A percentile compares a stretch with the other conserved stretches of the same genome.
phyloP scores from a whole-genome alignment of 2,113 vertebrate genomes.

The Aleadryas rufinucha region DNA sequence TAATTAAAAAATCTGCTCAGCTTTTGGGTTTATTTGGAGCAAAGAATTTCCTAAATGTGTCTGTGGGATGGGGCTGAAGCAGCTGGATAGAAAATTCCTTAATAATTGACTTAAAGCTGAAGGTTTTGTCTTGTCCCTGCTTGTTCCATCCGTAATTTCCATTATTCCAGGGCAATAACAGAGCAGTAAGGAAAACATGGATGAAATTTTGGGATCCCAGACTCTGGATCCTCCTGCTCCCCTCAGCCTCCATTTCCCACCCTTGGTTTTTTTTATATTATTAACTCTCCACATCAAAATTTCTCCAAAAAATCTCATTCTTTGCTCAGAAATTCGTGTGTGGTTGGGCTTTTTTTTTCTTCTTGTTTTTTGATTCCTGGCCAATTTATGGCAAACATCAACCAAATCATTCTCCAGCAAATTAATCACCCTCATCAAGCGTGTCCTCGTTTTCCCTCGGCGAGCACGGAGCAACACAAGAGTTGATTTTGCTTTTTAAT shows the following conservation, averaged over 20 bases:
- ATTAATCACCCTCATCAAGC: neutral
- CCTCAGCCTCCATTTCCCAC: neutral
- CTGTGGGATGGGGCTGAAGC: neutral
- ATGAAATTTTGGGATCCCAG: neutral
- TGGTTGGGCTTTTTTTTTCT: neutral
- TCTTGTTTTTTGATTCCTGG: neutral
- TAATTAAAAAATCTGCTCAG: neutral
- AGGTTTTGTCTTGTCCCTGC: neutral
- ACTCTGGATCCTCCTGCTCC: neutral
- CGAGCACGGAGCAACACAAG: neutral
- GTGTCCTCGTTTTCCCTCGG: neutral
- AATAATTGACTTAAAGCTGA: neutral
- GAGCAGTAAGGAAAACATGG: accelerated
- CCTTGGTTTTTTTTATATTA: too few relatives aligned
- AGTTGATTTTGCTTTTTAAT: neutral
- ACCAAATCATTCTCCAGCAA: neutral
- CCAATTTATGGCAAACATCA: neutral
- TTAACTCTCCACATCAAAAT: neutral
- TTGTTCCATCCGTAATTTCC: neutral
- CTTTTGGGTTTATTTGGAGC: neutral
- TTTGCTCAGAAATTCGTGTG: accelerated
- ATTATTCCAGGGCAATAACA: neutral
- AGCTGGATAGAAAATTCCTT: neutral
- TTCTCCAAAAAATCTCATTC: neutral
- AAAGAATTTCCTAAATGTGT: neutral